Conservation (phyloP, 2,888 invertebrate genomes). For the Protonemura montana region DNA sequence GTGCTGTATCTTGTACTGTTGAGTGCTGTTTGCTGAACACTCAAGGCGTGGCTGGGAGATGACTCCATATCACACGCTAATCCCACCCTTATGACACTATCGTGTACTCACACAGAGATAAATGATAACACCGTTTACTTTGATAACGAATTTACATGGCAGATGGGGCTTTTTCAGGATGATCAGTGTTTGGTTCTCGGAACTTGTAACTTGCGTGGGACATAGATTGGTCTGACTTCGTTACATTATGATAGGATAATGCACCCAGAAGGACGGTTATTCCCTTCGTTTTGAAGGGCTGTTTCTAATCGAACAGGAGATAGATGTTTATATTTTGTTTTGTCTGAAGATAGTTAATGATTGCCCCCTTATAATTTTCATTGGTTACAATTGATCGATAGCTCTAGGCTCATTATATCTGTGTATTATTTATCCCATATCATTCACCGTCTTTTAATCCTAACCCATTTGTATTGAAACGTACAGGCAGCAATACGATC, state of each 20-base stretch:
- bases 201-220: background rate
- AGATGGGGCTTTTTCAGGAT: background rate
- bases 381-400: too few relatives aligned
- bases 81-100: conserved; percentile 17
- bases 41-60: conserved; percentile 42
- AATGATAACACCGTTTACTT: background rate
- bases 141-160: conserved; percentile 21
- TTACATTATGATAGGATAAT: background rate
- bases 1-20: background rate
- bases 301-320: too few relatives aligned
- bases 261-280: too few relatives aligned
- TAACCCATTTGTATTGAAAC: too few relatives aligned
- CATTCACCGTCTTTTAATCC: too few relatives aligned
- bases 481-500: too few relatives aligned
- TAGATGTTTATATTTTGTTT: too few relatives aligned
- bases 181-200: background rate
- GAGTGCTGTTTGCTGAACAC: conserved; percentile 43
- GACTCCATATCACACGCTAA: background rate
- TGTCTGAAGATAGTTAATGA: too few relatives aligned
- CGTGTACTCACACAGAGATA: conserved; percentile 10
- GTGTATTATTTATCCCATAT: too few relatives aligned
- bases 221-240: background rate
- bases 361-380: too few relatives aligned
- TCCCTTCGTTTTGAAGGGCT: too few relatives aligned
- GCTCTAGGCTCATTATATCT: too few relatives aligned